A percentile compares a stretch with the other conserved stretches of the same genome.
Evolutionary conservation across 2,797 vertebrate genomes (phyloP).

Genomic region (Gephyroberyx darwinii): DNA sequence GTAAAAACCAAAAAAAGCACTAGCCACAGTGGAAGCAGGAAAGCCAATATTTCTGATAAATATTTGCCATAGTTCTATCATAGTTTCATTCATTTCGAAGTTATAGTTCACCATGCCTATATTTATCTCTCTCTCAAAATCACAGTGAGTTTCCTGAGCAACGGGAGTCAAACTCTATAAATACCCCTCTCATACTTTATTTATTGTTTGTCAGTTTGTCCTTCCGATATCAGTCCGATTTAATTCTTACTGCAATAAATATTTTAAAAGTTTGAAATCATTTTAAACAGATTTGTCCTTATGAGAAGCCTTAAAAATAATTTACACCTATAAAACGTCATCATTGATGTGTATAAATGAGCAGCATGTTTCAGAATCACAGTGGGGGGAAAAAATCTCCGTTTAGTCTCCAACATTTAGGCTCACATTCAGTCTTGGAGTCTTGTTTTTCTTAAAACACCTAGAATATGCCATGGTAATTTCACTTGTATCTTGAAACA

Average conservation of each 20-base stretch:
- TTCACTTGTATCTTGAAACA: not conserved
- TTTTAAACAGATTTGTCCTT: constrained; percentile 2
- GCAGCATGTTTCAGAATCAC: not conserved
- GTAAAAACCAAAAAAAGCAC: constrained; percentile 10
- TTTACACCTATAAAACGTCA: not conserved
- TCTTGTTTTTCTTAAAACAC: not conserved
- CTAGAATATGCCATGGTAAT: too few species aligned
- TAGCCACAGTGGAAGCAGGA: not conserved
- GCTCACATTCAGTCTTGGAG: not conserved
- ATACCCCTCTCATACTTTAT: constrained; percentile 27
- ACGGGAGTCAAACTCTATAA: constrained; percentile 37
- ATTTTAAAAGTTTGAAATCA: not conserved
- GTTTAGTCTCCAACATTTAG: not conserved
- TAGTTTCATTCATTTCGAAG: constrained; percentile 53
- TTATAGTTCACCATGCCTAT: constrained; percentile 29
- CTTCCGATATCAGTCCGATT: constrained; percentile 1
- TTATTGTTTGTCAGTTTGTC: constrained; percentile 2
- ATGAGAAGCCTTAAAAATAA: constrained; percentile 18
- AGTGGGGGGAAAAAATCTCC: not conserved
- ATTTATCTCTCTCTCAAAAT: constrained; percentile 24
- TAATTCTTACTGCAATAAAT: not conserved
- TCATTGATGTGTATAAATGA: constrained; percentile 31
- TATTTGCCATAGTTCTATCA: constrained; percentile 52
- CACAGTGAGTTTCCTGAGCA: constrained; percentile 52
- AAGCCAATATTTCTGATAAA: constrained; percentile 46